These are phyloP conservation scores for Pseudomyrmex gracilis DNA, from an alignment of 1,140 invertebrate genomes.

Conservation along the genomic window DNA sequence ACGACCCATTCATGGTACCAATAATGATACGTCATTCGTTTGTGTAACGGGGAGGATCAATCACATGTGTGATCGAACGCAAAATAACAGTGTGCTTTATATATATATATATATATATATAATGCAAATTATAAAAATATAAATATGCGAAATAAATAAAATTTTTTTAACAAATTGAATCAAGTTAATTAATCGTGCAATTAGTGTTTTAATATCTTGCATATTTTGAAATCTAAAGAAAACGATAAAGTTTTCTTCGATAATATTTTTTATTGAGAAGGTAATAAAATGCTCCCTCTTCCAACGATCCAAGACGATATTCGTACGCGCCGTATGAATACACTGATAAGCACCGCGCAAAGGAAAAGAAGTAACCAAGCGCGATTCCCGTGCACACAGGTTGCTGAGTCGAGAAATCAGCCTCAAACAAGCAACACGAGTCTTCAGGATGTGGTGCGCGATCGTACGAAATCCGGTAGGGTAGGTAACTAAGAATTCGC, in stretches of 20 bases:
- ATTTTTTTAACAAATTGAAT: not conserved
- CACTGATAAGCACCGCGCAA: constrained; percentile 10
- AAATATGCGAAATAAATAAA: not conserved
- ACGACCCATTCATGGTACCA: constrained; percentile 66
- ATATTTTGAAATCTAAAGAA: no score
- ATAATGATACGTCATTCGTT: constrained; percentile 80
- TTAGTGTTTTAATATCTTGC: no score
- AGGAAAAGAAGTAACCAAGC: constrained; percentile 51
- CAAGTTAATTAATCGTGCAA: no score
- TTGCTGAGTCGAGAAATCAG: constrained; percentile 3
- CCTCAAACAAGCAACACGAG: constrained; percentile 73
- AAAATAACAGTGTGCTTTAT: not conserved
- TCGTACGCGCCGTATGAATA: not conserved
- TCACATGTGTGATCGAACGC: constrained; percentile 64
- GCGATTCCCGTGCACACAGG: constrained; percentile 51
- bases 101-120: no score
- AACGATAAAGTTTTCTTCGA: no score
- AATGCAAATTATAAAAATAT: not conserved
- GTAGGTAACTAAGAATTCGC: constrained; percentile 58
- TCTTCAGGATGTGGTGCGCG: constrained; percentile 79
- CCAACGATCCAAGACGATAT: not conserved
- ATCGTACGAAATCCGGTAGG: constrained; percentile 79
- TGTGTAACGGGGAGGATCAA: constrained; percentile 76
- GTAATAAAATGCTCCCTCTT: no score
- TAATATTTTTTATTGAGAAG: not conserved